Base-by-base conservation (phyloP, 2,888 invertebrate species). In the Catocala fraxini region DNA sequence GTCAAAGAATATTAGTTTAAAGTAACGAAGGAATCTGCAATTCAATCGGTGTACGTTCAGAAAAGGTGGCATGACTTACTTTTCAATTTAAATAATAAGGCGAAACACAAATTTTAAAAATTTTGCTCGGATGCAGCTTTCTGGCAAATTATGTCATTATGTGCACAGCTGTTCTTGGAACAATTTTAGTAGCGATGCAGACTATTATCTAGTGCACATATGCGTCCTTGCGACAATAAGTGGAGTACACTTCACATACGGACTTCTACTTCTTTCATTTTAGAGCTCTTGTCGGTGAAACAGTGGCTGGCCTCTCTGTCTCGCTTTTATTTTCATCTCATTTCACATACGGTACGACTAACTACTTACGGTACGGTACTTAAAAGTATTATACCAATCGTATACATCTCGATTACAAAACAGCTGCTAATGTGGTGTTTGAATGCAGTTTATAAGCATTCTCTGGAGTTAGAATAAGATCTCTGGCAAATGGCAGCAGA, bases 131-230 rank as follows among this genome's bases (percentile, higher is more conserved):
- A 64, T 73, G 70, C 63, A 74, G 51, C 59, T 72, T 68, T 63
- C 53, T 48, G 57, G 25, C 39, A 47, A 69, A 70, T 65, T 70
- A 65, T 68, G 61, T 71, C 63, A 70, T 68, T 74, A 70, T 79
- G 53, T 65, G 57, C 51, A 67, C 81, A 82, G 78, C 71, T 82
- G 79, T 56, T 53, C 9, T 55, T 39, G 51, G 51, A 70, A 67
- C 47, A 48, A 60, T 53, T 70, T 59, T 58, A 56, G 61, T 52
- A 68, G 60, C 61, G 70, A 65, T 66, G 59, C 51, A 58, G 59
- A 66, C 61, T 51, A 56, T 67, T 59, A 69, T 70, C 70, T 47
- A 59, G 59, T 25, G 48, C 53, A 68, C 59, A 68, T 45, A 43
- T 61, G 67, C 45, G 59, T 57, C 68, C 66, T 71, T 71, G 54